Base-by-base conservation (phyloP, 2,113 vertebrate species). In the Fulmarus glacialis region DNA sequence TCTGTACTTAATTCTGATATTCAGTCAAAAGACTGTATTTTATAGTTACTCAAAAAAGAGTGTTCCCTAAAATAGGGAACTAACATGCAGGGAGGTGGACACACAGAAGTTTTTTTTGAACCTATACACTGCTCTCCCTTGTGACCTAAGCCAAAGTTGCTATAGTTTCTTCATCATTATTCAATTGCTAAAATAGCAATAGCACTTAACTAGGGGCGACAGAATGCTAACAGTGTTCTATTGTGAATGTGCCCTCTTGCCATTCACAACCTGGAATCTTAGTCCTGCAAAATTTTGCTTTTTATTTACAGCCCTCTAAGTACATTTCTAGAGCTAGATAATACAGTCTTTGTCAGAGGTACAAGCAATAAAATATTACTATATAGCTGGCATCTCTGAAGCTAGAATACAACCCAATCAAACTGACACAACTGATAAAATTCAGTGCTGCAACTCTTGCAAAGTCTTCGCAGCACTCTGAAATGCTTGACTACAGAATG, bases 371-470 rank as follows among this genome's bases (percentile, higher is more conserved):
- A 87, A 95, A 68, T 71, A 89, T 48, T 59, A 38, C 38, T 86
- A 6, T 88, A 29, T 75, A 82, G 58, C 68, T 78, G 75, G 47
- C 73, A 68, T 43, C 60, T 91, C 70, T 84, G 71, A 67, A 87
- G 58, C 66, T 77, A 38, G 40, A 91, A 47, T 87, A 82, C 34
- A 90, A 88, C 64, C 78, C 59, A 87, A 71, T 97, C 89, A 86
- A 96, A 93, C 67, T 88, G 83, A 96, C 80, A 92, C 36, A 87
- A 75, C 72, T 78, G 95, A 87, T 82, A 71, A 92, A 92, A 92
- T 62, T 80, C 22, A 14, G 59, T 60, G 79, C 91, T 87, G 67
- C 82, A 85, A 56, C 50, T 90, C 73, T 68, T 84, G 27, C 40
- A 42, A 52, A 91, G 84, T 80, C 58, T 95, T 82, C 50, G n/a